Conservation (phyloP, 2,113 vertebrate genomes). For the Ameiurus melas region DNA sequence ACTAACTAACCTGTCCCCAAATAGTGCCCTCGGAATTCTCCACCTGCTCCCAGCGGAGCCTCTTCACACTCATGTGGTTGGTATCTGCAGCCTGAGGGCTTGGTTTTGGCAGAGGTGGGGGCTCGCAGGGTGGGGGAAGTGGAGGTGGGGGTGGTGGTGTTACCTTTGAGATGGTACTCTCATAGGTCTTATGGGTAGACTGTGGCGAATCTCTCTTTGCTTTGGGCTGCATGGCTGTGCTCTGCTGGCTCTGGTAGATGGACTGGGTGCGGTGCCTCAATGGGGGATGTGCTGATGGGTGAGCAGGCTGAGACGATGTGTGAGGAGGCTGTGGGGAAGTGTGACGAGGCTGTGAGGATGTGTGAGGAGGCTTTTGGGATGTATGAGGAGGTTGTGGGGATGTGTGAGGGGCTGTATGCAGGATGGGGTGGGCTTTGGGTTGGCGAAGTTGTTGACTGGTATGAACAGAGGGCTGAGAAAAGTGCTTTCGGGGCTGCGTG, state of each 20-base stretch:
- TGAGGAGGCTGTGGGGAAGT: constrained; percentile 40
- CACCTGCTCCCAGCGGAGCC: constrained; percentile 88
- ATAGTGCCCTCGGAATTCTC: constrained; percentile 89
- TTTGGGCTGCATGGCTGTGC: constrained; percentile 44
- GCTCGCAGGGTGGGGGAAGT: constrained; percentile 60
- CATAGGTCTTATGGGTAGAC: constrained; percentile 57
- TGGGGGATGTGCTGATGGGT: constrained; percentile 60
- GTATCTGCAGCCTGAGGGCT: constrained; percentile 74
- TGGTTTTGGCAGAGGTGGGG: constrained; percentile 60
- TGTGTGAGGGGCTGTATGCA: constrained; percentile 58
- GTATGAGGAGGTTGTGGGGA: constrained; percentile 34
- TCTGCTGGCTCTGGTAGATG: constrained; percentile 69
- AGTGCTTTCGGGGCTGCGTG: constrained; percentile 39
- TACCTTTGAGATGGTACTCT: constrained; percentile 54
- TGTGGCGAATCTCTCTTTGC: constrained; percentile 55
- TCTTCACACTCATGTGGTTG: constrained; percentile 88
- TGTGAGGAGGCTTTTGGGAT: constrained; percentile 57
- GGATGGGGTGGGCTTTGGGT: constrained; percentile 52
- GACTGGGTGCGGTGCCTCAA: constrained; percentile 70
- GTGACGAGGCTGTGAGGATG: constrained; percentile 61
- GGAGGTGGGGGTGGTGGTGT: constrained; percentile 60
- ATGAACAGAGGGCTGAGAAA: constrained; percentile 37
- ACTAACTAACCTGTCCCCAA: constrained; percentile 81
- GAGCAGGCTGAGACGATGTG: not conserved
- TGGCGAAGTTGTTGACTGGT: constrained; percentile 46